Percentiles rank a stretch among this genome's conserved stretches.
Conservation (phyloP, 2,888 invertebrate genomes). For the Tenthredo scrophulariae region DNA sequence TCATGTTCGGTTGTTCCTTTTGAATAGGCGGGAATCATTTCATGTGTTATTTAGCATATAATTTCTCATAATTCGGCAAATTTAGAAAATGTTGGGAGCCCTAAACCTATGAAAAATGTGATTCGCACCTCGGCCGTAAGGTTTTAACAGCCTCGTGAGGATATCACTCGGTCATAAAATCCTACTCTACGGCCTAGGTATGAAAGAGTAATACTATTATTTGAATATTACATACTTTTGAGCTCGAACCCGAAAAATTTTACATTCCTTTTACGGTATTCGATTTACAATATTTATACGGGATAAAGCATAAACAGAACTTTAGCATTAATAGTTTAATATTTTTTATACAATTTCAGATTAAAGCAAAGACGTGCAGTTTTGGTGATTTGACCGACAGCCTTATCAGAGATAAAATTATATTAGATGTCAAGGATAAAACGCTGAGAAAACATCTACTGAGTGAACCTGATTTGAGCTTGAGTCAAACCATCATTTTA, state of each 20-base stretch:
- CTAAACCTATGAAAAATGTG: neutral
- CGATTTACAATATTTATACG: neutral
- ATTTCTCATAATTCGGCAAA: no score
- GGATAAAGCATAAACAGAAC: neutral
- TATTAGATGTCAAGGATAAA: slow-evolving; percentile 57
- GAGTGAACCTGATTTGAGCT: slow-evolving; percentile 47
- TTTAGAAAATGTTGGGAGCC: neutral
- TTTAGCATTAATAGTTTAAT: neutral
- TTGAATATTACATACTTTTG: neutral
- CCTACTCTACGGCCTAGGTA: no score
- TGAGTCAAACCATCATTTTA: slow-evolving; percentile 48
- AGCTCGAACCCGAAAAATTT: neutral
- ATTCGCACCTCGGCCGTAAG: no score
- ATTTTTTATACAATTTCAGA: slow-evolving; percentile 50
- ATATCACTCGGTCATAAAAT: no score
- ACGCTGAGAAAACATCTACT: slow-evolving; percentile 50
- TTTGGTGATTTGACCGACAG: slow-evolving; percentile 59
- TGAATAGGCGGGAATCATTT: no score
- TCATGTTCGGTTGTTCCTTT: neutral
- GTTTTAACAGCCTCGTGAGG: no score
- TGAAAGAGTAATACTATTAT: no score
- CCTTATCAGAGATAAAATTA: slow-evolving; percentile 63
- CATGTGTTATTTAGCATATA: no score
- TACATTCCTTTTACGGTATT: neutral
- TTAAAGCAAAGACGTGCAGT: slow-evolving; percentile 61